phyloP scores from a whole-genome alignment of 1,140 invertebrate species.

The Caenorhabditis brenneri region DNA sequence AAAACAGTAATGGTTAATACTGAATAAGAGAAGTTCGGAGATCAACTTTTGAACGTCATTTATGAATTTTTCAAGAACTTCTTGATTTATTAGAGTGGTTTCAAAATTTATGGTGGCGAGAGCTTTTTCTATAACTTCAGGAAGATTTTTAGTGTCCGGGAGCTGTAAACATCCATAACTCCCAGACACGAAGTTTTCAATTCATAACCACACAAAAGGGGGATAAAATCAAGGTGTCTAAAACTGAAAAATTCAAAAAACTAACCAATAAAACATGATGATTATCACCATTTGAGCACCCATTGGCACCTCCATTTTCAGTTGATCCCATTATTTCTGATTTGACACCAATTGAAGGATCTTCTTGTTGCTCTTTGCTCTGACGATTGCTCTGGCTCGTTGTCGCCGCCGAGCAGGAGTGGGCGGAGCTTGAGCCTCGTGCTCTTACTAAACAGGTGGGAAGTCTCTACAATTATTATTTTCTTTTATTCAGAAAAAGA shows the following conservation, averaged over 20 bases:
- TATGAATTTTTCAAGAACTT: too few species aligned
- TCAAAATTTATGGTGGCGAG: too few species aligned
- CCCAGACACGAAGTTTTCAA: too few species aligned
- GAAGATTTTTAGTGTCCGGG: too few species aligned
- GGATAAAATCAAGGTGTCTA: too few species aligned
- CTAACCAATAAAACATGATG: slow-evolving; percentile 25
- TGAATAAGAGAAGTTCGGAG: too few species aligned
- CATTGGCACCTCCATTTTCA: slow-evolving; percentile 9
- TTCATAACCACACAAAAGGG: too few species aligned
- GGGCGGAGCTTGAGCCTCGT: slow-evolving; percentile 35
- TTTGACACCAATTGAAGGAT: not conserved
- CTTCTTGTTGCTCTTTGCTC: not conserved
- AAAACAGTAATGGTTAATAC: too few species aligned
- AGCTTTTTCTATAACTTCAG: too few species aligned
- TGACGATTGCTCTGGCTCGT: slow-evolving; percentile 26
- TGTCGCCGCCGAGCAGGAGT: slow-evolving; percentile 30
- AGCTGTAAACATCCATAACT: too few species aligned
- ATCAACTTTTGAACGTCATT: too few species aligned
- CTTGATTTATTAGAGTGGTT: not conserved
- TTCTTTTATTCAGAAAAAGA: too few species aligned
- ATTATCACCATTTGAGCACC: slow-evolving; percentile 26
- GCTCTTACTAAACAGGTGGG: slow-evolving; percentile 28
- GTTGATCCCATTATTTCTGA: not conserved
- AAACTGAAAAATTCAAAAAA: not conserved
- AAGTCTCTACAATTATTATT: slow-evolving; percentile 22